phyloP scores from a whole-genome alignment of 2,888 invertebrate genomes.

The Agrotis puta region DNA sequence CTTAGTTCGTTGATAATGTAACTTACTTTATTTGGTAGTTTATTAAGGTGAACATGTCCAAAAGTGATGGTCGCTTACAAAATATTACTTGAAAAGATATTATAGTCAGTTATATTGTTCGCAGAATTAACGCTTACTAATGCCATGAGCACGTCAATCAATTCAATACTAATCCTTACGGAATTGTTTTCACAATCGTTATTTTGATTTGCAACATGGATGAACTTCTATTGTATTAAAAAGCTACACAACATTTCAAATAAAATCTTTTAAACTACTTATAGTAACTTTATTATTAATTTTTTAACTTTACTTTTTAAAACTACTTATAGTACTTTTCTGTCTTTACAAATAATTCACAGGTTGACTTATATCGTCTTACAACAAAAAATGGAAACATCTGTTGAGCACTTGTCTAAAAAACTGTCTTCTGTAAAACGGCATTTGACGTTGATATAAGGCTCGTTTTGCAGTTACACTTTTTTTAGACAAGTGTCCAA shows the following conservation, averaged over 20 bases:
- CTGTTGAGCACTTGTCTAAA: no score
- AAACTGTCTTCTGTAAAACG: no score
- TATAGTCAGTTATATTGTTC: slow-evolving; percentile 7
- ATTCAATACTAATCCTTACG: background rate
- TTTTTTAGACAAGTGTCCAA: no score
- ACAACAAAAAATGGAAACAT: no score
- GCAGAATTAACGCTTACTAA: background rate
- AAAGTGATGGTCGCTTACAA: slow-evolving; percentile 13
- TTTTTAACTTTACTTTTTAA: no score
- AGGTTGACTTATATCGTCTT: no score
- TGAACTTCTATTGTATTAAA: slow-evolving; percentile 39
- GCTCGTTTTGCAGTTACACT: no score
- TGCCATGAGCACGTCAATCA: background rate
- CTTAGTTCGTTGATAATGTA: slow-evolving; percentile 1
- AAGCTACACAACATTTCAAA: background rate
- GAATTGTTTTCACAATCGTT: background rate
- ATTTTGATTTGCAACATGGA: slow-evolving; percentile 1
- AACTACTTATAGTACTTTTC: background rate
- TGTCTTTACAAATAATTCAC: no score
- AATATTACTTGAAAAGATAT: background rate
- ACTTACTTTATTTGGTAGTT: slow-evolving; percentile 20
- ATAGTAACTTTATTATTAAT: background rate
- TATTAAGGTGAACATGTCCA: slow-evolving; percentile 22
- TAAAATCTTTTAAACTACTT: background rate
- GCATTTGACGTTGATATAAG: no score